Base-by-base conservation (phyloP, 2,797 vertebrate species). In the Ptychadena robeensis region DNA sequence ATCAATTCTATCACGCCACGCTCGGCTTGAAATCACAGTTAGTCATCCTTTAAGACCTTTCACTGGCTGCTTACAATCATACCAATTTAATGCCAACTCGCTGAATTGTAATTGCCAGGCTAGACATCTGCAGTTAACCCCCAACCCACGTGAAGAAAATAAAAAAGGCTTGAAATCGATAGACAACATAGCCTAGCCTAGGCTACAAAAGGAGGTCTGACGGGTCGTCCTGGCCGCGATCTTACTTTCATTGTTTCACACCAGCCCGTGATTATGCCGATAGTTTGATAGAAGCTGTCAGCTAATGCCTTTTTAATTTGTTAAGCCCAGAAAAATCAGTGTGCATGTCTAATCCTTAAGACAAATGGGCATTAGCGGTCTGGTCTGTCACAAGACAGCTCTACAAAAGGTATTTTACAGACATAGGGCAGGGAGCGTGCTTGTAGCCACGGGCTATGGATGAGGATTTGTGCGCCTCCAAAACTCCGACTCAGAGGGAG, bases 271-370 rank as follows among this genome's bases (percentile, higher is more conserved):
- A 85, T 64, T 80, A 80, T 80, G 71, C 71, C 9, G 30, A 80
- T 85, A 70, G 53, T 80, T 65, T 80, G 82, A 85, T 70, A 80
- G 77, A 63, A 74, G 44, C 77, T 75, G 77, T 71, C 82, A 80
- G 77, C 65, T 80, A 85, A 85, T 85, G 82, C 71, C 82, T 80
- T 75, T 80, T 80, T 85, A 85, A 85, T 85, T 85, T 80, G 82
- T 75, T 79, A 85, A 80, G 82, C 70, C 53, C 64, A 34, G 64
- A 80, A 61, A 85, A 85, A 80, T 74, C 82, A 75, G 82, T 75
- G 77, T 85, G 82, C 82, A 80, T 85, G 65, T 85, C 82, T 85
- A 85, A 85, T 85, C 82, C 82, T 80, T 70, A 77, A 85, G 82
- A 85, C 82, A 80, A 85, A 85, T 80, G 77, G 77, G 71, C 82